Percentiles rank a stretch among this genome's conserved stretches.
These are phyloP conservation scores for Epinephelus lanceolatus DNA, from an alignment of 2,113 vertebrate species.

Conservation along the genomic window DNA sequence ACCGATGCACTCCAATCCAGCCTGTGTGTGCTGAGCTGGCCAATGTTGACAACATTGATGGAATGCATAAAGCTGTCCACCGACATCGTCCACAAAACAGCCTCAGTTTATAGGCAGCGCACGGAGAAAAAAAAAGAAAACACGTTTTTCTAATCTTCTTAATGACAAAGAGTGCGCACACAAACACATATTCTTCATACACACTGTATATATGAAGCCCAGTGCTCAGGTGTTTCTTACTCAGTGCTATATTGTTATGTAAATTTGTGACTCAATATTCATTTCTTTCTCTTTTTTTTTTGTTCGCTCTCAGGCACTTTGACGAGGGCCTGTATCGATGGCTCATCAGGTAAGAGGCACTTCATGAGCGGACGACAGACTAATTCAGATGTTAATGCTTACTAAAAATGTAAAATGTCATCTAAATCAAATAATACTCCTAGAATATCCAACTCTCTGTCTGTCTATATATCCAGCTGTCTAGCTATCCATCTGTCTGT, in stretches of 20 bases:
- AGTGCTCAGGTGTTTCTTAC: conserved; percentile 67
- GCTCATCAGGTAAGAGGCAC: conserved; percentile 85
- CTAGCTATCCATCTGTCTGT: background rate
- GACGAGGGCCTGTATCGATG: conserved; percentile 87
- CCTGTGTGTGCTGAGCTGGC: conserved; percentile 68
- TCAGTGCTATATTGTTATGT: conserved; percentile 66
- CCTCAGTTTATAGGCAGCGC: conserved; percentile 51
- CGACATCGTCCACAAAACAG: conserved; percentile 49
- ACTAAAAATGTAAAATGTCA: conserved; percentile 42
- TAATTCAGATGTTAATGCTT: conserved; percentile 66
- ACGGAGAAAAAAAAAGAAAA: background rate
- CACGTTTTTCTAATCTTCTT: conserved; percentile 58
- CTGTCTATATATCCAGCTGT: background rate
- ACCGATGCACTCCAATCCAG: conserved; percentile 52
- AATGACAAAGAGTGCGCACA: conserved; percentile 39
- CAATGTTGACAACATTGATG: conserved; percentile 67
- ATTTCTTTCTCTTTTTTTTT: conserved; percentile 48
- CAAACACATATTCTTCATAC: conserved; percentile 17
- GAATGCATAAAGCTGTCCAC: conserved; percentile 75
- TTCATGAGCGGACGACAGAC: conserved; percentile 47
- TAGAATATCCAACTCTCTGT: background rate
- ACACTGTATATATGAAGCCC: conserved; percentile 20
- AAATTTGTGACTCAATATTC: conserved; percentile 65
- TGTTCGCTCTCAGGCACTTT: conserved; percentile 81
- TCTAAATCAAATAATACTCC: conserved; percentile 46